Evolutionary conservation across 2,888 invertebrate genomes (phyloP), one percentile per base, ranked within the genome.

Genomic region (Hemithea aestivaria): DNA sequence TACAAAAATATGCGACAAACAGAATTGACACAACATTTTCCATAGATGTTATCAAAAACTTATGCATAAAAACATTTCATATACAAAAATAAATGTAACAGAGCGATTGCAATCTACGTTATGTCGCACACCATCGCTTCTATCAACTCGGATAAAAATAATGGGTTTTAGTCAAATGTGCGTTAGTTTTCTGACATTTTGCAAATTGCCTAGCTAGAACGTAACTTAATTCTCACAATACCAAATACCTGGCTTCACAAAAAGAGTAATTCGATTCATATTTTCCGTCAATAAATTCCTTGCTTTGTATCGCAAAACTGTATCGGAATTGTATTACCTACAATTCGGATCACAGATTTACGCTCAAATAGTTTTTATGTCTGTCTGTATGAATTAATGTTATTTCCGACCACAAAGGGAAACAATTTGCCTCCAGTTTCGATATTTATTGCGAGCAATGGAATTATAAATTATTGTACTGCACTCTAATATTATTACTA

Each of bases 41-140:
- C 27, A 35, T 33, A 37, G 39, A 40, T 41, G 23, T 32, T 41
- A 44, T 44, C 40, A 36, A 30, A 41, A 46, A 40, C 27, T 41
- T 44, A 46, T 49, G 43, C 41, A 49, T 49, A 49, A 40, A 39
- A 50, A 49, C 37, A 46, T 46, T 46, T 40, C 31, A 46, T 49
- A 41, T 45, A 25, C 35, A 42, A 42, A 33, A 32, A 33, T 47
- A 24, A 36, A 26, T 36, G 34, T 31, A 38, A 43, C 25, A 27
- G 34, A 20, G 20, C 35, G 28, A 9, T 12, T 11, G 32, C 35
- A 23, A 11, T 36, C 10, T 35, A 23, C 36, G 39, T 30, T 27
- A 27, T 34, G 27, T 33, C 27, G 38, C 35, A 39, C 38, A 27
- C 16, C 16, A 16, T 16, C 16, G 16, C 3, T 16, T 16, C 5